Evolutionary conservation across 30 jellyfish, hydroid and myxozoan genomes (phyloP).

Genomic region (Hydractinia echinata): DNA sequence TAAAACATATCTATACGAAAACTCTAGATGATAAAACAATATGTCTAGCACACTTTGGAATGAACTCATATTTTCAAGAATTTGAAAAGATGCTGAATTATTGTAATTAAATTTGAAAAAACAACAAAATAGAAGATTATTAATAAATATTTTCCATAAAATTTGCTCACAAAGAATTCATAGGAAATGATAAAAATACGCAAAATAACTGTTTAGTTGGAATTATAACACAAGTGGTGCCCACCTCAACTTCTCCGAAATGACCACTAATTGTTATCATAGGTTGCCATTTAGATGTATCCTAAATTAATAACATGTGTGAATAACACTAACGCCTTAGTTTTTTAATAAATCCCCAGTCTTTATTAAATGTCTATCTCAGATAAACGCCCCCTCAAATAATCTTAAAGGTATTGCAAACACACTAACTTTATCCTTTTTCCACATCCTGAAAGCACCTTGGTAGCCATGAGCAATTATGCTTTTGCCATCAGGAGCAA

Average conservation of each 20-base stretch:
- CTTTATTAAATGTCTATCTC: too few species aligned
- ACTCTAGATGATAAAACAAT: not conserved
- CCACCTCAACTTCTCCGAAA: constrained; percentile 81
- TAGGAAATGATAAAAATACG: too few species aligned
- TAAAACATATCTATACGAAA: not conserved
- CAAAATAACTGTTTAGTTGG: too few species aligned
- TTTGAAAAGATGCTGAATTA: not conserved
- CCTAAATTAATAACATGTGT: not conserved
- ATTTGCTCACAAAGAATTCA: too few species aligned
- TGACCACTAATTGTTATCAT: constrained; percentile 78
- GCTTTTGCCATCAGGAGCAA: constrained; percentile 58
- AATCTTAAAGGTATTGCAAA: too few species aligned
- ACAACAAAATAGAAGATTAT: too few species aligned
- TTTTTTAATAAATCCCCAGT: too few species aligned
- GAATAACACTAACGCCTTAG: too few species aligned
- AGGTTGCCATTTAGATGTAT: constrained; percentile 44
- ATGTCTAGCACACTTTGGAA: not conserved
- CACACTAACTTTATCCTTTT: constrained; percentile 15
- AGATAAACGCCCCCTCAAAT: too few species aligned
- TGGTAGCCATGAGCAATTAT: constrained; percentile 86
- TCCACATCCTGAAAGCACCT: constrained; percentile 89
- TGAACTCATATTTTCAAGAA: not conserved
- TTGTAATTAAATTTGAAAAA: too few species aligned
- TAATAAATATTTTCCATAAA: too few species aligned
- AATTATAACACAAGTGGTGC: not conserved